Percentiles rank a stretch among this genome's conserved stretches.
Conservation (phyloP, 1,140 invertebrate genomes). For the Ylistrum balloti region DNA sequence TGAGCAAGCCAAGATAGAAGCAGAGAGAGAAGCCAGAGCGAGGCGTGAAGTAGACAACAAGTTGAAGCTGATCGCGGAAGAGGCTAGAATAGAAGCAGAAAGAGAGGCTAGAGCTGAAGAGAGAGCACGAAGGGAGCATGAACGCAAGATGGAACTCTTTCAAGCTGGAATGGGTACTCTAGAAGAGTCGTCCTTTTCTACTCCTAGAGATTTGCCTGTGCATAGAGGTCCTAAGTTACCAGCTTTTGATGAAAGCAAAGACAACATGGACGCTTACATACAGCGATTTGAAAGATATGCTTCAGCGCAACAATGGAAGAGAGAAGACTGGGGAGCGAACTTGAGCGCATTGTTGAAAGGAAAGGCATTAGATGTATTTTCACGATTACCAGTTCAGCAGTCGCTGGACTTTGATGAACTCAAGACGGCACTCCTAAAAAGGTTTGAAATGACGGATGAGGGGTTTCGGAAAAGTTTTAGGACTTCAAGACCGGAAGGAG, state of each 20-base stretch:
- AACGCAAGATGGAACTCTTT: neutral
- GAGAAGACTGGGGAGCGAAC: conserved; percentile 43
- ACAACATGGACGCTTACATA: conserved; percentile 58
- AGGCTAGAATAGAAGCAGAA: too few relatives aligned
- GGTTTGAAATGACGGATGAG: conserved; percentile 55
- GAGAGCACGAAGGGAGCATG: conserved; percentile 6
- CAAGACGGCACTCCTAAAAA: conserved; percentile 51
- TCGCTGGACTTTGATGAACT: conserved; percentile 50
- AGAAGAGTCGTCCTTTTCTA: neutral
- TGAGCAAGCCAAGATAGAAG: too few relatives aligned
- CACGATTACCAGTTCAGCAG: conserved; percentile 41
- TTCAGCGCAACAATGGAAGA: conserved; percentile 6
- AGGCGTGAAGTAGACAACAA: too few relatives aligned
- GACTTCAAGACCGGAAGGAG: neutral
- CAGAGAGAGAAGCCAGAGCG: too few relatives aligned
- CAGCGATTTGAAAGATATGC: conserved; percentile 54
- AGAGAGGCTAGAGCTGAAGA: neutral
- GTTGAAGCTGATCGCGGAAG: too few relatives aligned
- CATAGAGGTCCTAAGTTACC: neutral
- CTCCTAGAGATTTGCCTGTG: neutral
- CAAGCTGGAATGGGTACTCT: neutral
- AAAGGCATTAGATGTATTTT: conserved; percentile 55
- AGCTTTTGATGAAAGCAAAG: neutral
- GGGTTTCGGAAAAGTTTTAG: conserved; percentile 47
- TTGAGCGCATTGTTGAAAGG: conserved; percentile 49